Evolutionary conservation across 2,888 invertebrate species (phyloP), one percentile per base, ranked within the genome.

Genomic region (Trachelus tabidus): DNA sequence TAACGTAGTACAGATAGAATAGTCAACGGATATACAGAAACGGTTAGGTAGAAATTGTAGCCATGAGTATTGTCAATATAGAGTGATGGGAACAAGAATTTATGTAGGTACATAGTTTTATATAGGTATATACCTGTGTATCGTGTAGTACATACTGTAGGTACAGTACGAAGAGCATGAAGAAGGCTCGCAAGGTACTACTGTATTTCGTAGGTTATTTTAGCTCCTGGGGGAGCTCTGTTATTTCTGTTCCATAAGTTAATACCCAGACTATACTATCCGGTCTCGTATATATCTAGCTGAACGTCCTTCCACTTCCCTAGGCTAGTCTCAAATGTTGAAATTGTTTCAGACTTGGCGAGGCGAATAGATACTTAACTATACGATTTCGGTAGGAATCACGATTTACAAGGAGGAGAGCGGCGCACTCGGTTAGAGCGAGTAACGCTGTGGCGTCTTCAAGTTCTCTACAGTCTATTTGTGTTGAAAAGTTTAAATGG

Each of bases 231-330:
- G 82, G 81, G 80, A 78, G 80, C 81, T 9, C 86, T 85, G 89
- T 87, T 89, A 87, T 89, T 89, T 89, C 86, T 85, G 87, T 85
- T 85, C 85, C 83, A 84, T 85, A 85, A 86, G 85, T 87, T 88
- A 86, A 84, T 87, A 86, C 85, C 79, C 81, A 35, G 79, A 75
- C 75, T 34, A 73, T 81, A 79, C 79, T 82, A 81, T 79, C 79
- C 73, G 33, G 34, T 71, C 31, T 71, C 71, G 12, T 56, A 56
- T 56, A 56, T 23, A 56, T 56, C 71, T 71, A 71, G 31, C 11
- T 71, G 71, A 33, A 33, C 71, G 31, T 23, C 34, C 71, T 34
- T 71, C 71, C 56, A 56, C 56, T 56, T 56, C 9, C 23, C 23
- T 23, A 9, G 56, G 56, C 9, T 56, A 23, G 56, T 56, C 56